Base-by-base conservation (phyloP, 1,140 invertebrate species). In the Calliopsis andreniformis region DNA sequence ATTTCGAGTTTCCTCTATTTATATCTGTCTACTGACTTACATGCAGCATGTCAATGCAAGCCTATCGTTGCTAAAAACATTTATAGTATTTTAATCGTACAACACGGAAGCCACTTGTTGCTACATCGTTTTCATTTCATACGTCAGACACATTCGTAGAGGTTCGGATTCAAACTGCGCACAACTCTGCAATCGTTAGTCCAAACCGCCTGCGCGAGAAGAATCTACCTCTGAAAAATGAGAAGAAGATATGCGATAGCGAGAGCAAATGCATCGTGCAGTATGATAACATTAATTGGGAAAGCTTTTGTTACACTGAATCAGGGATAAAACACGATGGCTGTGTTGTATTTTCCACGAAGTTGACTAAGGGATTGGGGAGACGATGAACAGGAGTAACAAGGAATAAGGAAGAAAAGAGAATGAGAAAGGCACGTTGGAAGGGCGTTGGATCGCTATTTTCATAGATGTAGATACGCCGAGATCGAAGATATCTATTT, bases 321-420 rank as follows among this genome's bases (percentile, higher is more conserved):
- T 66, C 69, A 10, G 73, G 79, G 76, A 80, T 82, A 72, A 85
- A 88, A 87, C 84, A 86, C 78, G 68, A 86, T 86, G 86, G 87
- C 87, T 89, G 87, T 86, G 87, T 82, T 86, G 87, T 67, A 86
- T 87, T 88, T 88, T 81, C 76, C 82, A 86, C 70, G 78, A 55
- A 78, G 32, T 76, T 83, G n/a, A 53, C 61, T 80, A 71, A 70
- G 14, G 62, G 56, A 32, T 76, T 59, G 61, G 51, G 70, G 39
- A 49, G 39, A 56, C 12, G 0, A 45, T 10, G 51, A 12, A 25
- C 35, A 42, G 35, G 69, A 64, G 7, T 16, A 39, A 42, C 18
- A 42, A 75, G 30, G 20, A 49, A 45, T 55, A 66, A n/a, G 49
- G 69, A 77, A 30, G 35, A 64, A 30, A 55, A 55, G 56, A 53